Evolutionary conservation across 2,113 vertebrate species (phyloP).

Genomic region (Otolemur garnettii): DNA sequence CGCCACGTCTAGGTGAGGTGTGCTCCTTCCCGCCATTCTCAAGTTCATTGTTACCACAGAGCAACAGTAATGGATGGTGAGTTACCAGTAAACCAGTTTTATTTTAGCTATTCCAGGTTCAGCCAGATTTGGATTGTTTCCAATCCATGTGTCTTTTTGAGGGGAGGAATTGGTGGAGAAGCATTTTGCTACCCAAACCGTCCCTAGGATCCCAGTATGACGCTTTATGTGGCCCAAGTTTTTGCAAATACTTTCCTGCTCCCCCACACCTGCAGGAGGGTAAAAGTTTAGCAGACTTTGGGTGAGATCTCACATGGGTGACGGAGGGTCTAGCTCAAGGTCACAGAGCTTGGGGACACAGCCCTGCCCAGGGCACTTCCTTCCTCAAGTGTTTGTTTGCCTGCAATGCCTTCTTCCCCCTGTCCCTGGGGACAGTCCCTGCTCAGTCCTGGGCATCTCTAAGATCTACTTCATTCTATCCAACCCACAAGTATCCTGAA

Average conservation of each 20-base stretch:
- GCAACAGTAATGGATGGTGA: not conserved
- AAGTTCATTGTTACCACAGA: not conserved
- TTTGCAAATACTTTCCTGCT: not conserved
- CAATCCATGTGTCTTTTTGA: not conserved
- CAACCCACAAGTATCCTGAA: not conserved
- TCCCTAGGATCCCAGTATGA: not conserved
- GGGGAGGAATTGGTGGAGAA: not conserved
- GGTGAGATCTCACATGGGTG: not conserved
- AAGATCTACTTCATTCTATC: not conserved
- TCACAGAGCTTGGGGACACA: too few species aligned
- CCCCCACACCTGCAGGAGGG: too few species aligned
- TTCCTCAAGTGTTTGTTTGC: not conserved
- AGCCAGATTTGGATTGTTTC: not conserved
- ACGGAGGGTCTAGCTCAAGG: not conserved
- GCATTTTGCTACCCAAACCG: not conserved
- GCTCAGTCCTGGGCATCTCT: not conserved
- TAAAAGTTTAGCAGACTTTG: not conserved
- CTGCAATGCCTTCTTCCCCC: not conserved
- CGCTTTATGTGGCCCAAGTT: not conserved
- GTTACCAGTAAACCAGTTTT: not conserved
- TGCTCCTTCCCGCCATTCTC: not conserved
- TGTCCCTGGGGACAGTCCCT: not conserved
- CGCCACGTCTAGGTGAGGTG: not conserved
- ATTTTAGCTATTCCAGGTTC: not conserved
- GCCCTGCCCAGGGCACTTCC: too few species aligned